A percentile compares a stretch with the other conserved stretches of the same genome.
Evolutionary conservation across 2,888 invertebrate genomes (phyloP).

Genomic region (Tipula unca): DNA sequence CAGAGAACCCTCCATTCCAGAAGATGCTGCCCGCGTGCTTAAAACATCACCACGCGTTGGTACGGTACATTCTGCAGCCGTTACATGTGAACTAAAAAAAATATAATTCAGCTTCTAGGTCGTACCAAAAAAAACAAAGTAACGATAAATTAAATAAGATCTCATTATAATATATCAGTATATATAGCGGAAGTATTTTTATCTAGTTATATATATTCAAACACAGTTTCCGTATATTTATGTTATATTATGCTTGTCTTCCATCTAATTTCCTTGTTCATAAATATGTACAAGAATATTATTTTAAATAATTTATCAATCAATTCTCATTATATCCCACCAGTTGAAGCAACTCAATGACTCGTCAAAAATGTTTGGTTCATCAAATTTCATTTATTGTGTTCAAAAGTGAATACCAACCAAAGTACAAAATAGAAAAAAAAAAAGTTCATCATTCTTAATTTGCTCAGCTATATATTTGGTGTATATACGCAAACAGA

Average conservation of each 20-base stretch:
- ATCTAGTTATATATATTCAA: not conserved
- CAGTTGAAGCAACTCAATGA: not conserved
- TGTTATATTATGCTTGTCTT: not conserved
- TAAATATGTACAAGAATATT: not conserved
- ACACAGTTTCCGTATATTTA: not conserved
- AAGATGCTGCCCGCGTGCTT: too few species aligned
- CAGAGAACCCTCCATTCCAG: too few species aligned
- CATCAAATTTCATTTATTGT: not conserved
- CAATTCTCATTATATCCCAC: not conserved
- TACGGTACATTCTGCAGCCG: too few species aligned
- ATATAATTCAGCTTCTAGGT: too few species aligned
- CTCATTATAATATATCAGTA: not conserved
- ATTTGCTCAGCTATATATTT: not conserved
- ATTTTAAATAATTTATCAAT: not conserved
- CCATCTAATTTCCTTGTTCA: not conserved
- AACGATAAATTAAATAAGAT: too few species aligned
- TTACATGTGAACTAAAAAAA: too few species aligned
- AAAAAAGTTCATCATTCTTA: not conserved
- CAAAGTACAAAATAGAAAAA: not conserved
- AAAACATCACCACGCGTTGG: too few species aligned
- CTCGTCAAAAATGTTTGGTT: not conserved
- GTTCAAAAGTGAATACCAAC: not conserved
- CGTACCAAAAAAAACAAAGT: too few species aligned
- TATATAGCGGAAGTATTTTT: not conserved
- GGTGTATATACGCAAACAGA: not conserved